Evolutionary conservation across 2,113 vertebrate genomes (phyloP).

Genomic region (Axis porcinus): DNA sequence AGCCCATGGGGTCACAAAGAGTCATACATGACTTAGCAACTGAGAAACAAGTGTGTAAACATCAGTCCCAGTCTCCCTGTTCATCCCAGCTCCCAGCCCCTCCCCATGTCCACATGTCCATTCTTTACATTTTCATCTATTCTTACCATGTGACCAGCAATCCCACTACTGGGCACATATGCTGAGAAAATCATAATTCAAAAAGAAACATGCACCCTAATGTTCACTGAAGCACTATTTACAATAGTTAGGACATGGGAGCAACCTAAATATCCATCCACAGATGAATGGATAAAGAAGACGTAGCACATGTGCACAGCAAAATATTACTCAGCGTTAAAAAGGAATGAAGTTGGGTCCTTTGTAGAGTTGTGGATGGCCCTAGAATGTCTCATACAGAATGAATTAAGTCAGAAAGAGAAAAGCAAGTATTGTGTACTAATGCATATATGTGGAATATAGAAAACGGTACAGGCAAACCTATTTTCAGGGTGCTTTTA

Average conservation of each 20-base stretch:
- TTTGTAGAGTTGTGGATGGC: background rate
- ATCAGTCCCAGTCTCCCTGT: background rate
- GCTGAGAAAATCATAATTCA: background rate
- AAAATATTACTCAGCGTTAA: background rate
- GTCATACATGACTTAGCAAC: background rate
- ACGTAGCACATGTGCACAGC: background rate
- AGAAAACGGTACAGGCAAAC: background rate
- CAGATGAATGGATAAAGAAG: background rate
- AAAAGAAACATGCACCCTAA: background rate
- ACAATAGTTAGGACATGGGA: background rate
- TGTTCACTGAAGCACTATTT: background rate
- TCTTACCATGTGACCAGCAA: background rate
- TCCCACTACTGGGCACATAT: background rate
- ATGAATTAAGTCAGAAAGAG: background rate
- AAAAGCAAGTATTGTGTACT: background rate
- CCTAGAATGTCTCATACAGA: background rate
- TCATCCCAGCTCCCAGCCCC: background rate
- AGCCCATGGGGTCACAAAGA: background rate
- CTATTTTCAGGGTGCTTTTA: background rate
- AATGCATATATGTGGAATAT: background rate
- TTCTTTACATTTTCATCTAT: background rate
- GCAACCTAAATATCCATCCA: background rate
- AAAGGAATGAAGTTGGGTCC: background rate
- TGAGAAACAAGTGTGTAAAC: background rate
- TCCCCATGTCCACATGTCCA: background rate